Conservation (phyloP, 2,113 vertebrate genomes). For the Trematocara stigmaticum region DNA sequence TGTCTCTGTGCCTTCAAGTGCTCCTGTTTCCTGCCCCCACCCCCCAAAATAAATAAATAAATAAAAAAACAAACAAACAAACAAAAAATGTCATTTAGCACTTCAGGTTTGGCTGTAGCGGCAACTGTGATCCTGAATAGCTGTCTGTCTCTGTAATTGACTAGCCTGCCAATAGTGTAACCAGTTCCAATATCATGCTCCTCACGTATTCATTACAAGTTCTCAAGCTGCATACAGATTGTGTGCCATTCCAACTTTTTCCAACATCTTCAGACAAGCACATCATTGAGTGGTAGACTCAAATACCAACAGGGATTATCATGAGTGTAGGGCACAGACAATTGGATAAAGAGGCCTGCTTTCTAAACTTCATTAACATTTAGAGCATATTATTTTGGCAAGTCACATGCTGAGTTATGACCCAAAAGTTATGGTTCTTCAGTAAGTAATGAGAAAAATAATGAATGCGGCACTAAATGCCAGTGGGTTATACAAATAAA, state of each 20-base stretch:
- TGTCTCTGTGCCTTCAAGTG: neutral
- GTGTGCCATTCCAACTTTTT: neutral
- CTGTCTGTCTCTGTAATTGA: neutral
- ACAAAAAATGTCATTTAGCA: neutral
- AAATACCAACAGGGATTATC: neutral
- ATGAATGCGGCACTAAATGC: neutral
- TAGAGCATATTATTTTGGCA: neutral
- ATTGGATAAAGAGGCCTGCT: neutral
- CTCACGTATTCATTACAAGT: neutral
- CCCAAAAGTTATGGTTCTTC: neutral
- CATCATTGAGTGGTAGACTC: neutral
- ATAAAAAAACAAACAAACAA: no score
- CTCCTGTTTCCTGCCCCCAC: neutral
- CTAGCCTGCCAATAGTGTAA: neutral
- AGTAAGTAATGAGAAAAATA: neutral
- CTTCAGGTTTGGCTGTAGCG: neutral
- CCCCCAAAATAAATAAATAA: no score
- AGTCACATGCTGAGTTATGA: neutral
- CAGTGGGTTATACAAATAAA: neutral
- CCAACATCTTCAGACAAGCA: neutral
- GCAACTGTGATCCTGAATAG: neutral
- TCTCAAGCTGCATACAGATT: neutral
- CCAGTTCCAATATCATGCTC: neutral
- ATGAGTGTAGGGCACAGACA: neutral
- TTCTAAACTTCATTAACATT: conserved; percentile 21